Conservation (phyloP, 2,797 vertebrate genomes). For the Esox lucius region DNA sequence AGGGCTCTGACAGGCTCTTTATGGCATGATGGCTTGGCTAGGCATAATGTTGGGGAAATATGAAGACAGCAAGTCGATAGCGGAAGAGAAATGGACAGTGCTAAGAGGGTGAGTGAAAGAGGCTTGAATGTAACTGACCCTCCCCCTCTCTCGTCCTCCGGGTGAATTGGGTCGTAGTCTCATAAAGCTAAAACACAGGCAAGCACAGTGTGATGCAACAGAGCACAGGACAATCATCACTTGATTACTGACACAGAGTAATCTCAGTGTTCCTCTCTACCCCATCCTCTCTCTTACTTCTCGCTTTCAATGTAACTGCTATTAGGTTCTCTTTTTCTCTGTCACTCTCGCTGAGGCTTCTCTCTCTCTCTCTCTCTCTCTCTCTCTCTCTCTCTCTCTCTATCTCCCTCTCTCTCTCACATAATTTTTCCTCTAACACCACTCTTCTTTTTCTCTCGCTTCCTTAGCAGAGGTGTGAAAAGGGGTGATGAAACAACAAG, state of each 20-base stretch:
- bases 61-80: constrained; percentile 73
- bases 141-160: constrained; percentile 34
- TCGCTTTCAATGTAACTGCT: too few relatives aligned
- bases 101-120: constrained; percentile 59
- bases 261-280: too few relatives aligned
- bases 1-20: constrained; percentile 62
- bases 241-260: constrained; percentile 28
- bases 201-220: constrained; percentile 14
- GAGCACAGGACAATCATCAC: constrained; percentile 28
- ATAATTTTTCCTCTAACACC: background rate
- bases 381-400: constrained; percentile 1
- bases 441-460: background rate
- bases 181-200: constrained; percentile 62
- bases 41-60: constrained; percentile 59
- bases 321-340: background rate
- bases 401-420: background rate
- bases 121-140: constrained; percentile 55
- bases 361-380: background rate
- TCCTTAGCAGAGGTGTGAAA: background rate
- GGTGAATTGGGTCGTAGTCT: constrained; percentile 49
- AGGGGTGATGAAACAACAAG: background rate
- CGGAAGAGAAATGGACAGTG: constrained; percentile 52
- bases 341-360: background rate
- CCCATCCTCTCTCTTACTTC: too few relatives aligned
- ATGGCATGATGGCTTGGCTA: constrained; percentile 55